Conservation (phyloP, 2,113 vertebrate species). For the Picathartes gymnocephalus region DNA sequence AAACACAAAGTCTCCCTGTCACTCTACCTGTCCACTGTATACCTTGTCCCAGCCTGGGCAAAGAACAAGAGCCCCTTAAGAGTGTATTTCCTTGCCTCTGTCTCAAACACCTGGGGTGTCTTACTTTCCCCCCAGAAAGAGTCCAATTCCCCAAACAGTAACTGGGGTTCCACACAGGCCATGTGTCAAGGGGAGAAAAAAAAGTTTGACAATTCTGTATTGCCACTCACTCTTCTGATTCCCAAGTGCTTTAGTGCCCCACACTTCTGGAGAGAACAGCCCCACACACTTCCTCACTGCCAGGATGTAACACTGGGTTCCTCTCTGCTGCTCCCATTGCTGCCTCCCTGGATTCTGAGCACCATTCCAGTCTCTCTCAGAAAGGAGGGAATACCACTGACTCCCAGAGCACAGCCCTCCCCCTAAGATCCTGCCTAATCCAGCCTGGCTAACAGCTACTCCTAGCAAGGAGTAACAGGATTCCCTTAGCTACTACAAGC, state of each 20-base stretch:
- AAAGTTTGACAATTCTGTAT: background rate
- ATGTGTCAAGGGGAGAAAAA: background rate
- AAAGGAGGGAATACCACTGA: background rate
- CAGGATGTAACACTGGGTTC: background rate
- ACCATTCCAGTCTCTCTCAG: background rate
- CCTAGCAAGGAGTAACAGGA: constrained; percentile 7
- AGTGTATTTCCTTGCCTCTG: background rate
- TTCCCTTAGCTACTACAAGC: constrained; percentile 23
- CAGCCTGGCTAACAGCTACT: background rate
- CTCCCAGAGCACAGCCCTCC: background rate
- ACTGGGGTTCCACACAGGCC: background rate
- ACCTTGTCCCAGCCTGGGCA: background rate
- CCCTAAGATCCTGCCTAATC: background rate
- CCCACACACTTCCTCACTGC: background rate
- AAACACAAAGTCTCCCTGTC: background rate
- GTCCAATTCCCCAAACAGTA: background rate
- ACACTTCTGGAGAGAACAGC: background rate
- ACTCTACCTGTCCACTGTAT: background rate
- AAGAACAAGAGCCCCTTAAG: background rate
- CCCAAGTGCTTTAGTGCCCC: background rate
- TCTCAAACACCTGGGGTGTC: background rate
- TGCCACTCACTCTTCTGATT: background rate
- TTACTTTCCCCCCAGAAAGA: background rate
- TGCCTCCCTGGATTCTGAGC: background rate
- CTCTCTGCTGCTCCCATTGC: background rate